Percentiles rank a stretch among this genome's conserved stretches.
Conservation (phyloP, 2,797 vertebrate species). For the Melanotaenia pygmaea region DNA sequence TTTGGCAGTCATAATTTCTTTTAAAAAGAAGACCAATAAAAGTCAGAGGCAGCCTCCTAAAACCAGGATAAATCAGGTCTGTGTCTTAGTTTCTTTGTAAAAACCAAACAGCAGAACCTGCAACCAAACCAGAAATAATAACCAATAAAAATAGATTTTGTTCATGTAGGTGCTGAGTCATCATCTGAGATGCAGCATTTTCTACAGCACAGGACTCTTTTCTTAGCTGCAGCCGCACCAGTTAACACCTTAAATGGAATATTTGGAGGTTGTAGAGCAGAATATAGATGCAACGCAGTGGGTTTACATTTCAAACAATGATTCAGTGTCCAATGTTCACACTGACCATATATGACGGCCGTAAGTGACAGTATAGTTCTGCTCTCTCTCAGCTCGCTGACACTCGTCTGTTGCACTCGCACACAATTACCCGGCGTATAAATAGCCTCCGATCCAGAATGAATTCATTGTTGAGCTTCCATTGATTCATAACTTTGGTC, state of each 20-base stretch:
- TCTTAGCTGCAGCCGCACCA: neutral
- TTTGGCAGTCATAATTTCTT: no score
- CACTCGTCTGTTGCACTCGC: slow-evolving; percentile 25
- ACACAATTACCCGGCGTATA: slow-evolving; percentile 35
- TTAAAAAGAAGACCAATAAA: no score
- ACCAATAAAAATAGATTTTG: slow-evolving; percentile 34
- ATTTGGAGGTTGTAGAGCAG: slow-evolving; percentile 35
- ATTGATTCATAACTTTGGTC: slow-evolving; percentile 10
- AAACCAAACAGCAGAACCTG: neutral
- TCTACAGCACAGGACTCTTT: slow-evolving; percentile 4
- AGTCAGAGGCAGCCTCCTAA: no score
- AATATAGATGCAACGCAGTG: slow-evolving; percentile 26
- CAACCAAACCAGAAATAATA: slow-evolving; percentile 34
- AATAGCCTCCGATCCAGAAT: slow-evolving; percentile 39
- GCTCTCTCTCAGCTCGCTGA: slow-evolving; percentile 54
- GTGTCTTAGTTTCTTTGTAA: neutral
- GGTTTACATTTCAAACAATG: slow-evolving; percentile 68
- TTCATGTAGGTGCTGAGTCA: slow-evolving; percentile 18
- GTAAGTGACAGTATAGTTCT: slow-evolving; percentile 48
- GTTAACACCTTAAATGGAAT: slow-evolving; percentile 59
- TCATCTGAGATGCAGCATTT: slow-evolving; percentile 41
- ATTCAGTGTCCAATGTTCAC: slow-evolving; percentile 56
- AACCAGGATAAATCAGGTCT: neutral
- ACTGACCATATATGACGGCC: slow-evolving; percentile 66
- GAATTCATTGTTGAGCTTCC: slow-evolving; percentile 23